Conservation (phyloP, 2,797 vertebrate genomes). For the Sebastes jordani region DNA sequence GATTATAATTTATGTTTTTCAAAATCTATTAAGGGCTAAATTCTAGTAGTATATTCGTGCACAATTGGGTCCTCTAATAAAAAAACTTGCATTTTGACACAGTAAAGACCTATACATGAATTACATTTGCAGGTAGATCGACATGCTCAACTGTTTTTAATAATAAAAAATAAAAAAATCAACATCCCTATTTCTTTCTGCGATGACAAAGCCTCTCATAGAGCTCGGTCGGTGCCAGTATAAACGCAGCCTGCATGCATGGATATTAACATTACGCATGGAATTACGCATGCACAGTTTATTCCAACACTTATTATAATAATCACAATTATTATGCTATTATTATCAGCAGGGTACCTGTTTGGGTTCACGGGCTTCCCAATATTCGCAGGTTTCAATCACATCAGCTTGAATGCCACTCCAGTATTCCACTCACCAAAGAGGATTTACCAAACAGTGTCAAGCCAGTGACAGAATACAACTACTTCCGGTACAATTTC, state of each 20-base stretch:
- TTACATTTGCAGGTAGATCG: not conserved
- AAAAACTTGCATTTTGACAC: not conserved
- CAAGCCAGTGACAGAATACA: not conserved
- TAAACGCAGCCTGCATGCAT: slow-evolving; percentile 1
- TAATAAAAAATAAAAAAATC: not conserved
- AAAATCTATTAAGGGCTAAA: not conserved
- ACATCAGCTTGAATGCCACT: slow-evolving; percentile 28
- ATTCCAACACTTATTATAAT: not conserved
- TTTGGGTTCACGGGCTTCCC: slow-evolving; percentile 26
- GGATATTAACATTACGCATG: not conserved
- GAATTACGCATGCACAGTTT: not conserved
- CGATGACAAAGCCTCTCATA: slow-evolving; percentile 36
- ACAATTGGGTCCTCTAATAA: not conserved
- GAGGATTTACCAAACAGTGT: slow-evolving; percentile 2
- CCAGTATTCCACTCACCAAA: slow-evolving; percentile 25
- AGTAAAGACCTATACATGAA: not conserved
- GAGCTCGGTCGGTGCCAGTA: slow-evolving; percentile 11
- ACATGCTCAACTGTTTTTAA: not conserved
- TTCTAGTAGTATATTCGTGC: not conserved
- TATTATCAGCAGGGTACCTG: slow-evolving; percentile 55
- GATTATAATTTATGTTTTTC: not conserved
- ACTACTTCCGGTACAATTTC: slow-evolving; percentile 48
- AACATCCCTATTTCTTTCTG: not conserved
- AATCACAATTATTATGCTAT: not conserved
- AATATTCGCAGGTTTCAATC: slow-evolving; percentile 38